Conservation (phyloP, 2,888 invertebrate genomes). For the Monoplex corrugatus region DNA sequence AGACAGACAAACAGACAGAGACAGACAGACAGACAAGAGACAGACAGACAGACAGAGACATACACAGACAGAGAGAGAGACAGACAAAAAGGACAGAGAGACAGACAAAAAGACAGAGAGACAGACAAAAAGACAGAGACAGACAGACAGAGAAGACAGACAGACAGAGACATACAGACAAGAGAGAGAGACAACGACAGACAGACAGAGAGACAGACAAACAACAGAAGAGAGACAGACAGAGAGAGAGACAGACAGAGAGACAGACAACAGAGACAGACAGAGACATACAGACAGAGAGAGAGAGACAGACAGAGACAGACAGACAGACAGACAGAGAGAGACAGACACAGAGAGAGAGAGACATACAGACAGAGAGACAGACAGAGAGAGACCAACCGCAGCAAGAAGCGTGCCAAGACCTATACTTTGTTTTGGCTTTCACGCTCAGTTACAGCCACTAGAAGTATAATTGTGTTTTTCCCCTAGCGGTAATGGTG, state of each 20-base stretch:
- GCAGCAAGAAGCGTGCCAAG: too few relatives aligned
- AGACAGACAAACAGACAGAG: background rate
- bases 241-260: background rate
- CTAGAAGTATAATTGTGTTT: too few relatives aligned
- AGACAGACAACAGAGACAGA: background rate
- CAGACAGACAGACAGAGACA: background rate
- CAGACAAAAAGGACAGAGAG: too few relatives aligned
- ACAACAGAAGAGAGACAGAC: background rate
- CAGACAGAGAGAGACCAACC: background rate
- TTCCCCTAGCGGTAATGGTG: too few relatives aligned
- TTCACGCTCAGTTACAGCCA: too few relatives aligned
- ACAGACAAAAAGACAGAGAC: background rate
- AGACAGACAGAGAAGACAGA: background rate
- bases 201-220: background rate
- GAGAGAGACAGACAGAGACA: background rate
- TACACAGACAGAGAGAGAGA: background rate
- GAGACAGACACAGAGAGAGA: background rate
- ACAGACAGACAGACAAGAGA: background rate
- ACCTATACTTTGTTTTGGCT: too few relatives aligned
- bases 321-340: background rate
- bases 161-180: background rate
- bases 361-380: background rate
- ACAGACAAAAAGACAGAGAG: too few relatives aligned
- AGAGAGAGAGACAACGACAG: background rate
- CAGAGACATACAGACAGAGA: background rate